Evolutionary conservation across 2,888 invertebrate genomes (phyloP).

Genomic region (Plebejus anna): DNA sequence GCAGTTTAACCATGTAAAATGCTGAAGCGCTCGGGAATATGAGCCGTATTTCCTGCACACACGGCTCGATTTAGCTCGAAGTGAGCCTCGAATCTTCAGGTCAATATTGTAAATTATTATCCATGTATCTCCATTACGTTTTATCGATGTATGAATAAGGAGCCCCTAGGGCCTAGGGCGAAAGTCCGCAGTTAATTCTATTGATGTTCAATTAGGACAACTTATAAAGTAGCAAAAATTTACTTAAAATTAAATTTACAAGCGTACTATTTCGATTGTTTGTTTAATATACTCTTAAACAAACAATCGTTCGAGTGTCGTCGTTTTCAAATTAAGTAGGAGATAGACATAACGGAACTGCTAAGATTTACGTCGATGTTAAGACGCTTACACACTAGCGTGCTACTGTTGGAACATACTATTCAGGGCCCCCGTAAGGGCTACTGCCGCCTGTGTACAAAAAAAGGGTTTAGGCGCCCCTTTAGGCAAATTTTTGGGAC

Average conservation of each 20-base stretch:
- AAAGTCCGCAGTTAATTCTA: conserved; percentile 3
- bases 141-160: neutral
- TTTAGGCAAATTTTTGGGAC: too few relatives aligned
- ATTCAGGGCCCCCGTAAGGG: too few relatives aligned
- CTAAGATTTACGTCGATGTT: neutral
- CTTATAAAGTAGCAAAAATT: neutral
- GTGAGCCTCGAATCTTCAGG: neutral
- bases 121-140: neutral
- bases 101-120: neutral
- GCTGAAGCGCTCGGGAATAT: neutral
- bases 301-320: too few relatives aligned
- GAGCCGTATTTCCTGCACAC: neutral
- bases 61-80: neutral
- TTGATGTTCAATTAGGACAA: conserved; percentile 14
- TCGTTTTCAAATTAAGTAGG: neutral
- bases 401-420: neutral
- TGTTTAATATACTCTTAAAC: too few relatives aligned
- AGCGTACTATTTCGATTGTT: neutral
- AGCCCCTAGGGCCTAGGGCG: conserved; percentile 5
- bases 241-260: conserved; percentile 15
- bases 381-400: neutral
- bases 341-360: neutral
- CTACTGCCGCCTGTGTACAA: too few relatives aligned
- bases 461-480: too few relatives aligned
- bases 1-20: neutral